Percentiles rank a stretch among this genome's conserved stretches.
Conservation (phyloP, 2,888 invertebrate species). For the Metopia argyrocephala region DNA sequence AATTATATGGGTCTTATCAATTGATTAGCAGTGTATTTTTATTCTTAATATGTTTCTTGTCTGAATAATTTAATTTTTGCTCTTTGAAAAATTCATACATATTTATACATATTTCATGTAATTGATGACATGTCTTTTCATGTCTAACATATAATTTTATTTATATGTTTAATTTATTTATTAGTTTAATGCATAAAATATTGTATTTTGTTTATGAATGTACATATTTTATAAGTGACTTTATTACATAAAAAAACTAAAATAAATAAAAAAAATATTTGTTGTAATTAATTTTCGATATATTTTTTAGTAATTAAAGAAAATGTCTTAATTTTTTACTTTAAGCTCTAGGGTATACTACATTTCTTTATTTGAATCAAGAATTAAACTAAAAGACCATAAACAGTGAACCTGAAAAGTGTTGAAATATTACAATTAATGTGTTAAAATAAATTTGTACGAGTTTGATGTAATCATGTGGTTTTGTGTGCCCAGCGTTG, state of each 20-base stretch:
- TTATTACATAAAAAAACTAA: not conserved
- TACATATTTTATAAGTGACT: not conserved
- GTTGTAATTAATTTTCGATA: not conserved
- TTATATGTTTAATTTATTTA: no score
- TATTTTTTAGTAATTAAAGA: not conserved
- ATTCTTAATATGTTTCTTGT: no score
- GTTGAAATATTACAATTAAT: not conserved
- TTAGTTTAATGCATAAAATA: not conserved
- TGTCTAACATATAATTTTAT: no score
- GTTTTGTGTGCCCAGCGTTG: no score
- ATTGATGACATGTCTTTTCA: no score
- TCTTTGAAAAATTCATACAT: no score
- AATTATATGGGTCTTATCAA: no score
- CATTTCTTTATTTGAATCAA: not conserved
- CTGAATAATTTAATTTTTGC: no score
- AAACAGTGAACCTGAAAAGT: not conserved
- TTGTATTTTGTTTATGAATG: not conserved
- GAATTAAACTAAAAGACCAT: not conserved
- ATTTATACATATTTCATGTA: no score
- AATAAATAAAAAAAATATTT: not conserved
- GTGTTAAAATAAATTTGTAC: no score
- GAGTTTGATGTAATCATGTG: no score
- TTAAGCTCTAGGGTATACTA: not conserved
- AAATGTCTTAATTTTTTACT: not conserved
- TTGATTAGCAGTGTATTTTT: no score